Conservation (phyloP, 2,888 invertebrate genomes). For the Brenthis hecate region DNA sequence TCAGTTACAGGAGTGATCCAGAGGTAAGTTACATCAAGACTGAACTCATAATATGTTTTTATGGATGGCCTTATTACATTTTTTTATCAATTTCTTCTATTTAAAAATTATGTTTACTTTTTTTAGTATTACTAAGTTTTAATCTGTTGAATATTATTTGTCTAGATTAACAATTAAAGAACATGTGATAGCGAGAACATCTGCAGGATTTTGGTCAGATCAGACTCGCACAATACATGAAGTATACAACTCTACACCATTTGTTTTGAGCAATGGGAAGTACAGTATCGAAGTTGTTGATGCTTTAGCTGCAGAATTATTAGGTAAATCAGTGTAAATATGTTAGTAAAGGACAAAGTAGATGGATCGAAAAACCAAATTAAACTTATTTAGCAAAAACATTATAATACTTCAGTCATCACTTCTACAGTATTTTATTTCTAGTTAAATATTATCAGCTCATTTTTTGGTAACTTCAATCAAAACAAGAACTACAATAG, state of each 20-base stretch:
- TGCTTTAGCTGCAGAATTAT: conserved; percentile 87
- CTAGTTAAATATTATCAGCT: too few species aligned
- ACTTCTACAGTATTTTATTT: background rate
- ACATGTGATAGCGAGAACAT: conserved; percentile 90
- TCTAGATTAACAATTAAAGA: conserved; percentile 87
- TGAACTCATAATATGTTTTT: background rate
- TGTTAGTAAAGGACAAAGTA: too few species aligned
- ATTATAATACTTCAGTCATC: too few species aligned
- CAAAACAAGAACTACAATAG: background rate
- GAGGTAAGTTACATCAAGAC: conserved; percentile 62
- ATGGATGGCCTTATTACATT: background rate
- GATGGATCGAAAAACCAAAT: too few species aligned
- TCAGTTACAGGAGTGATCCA: conserved; percentile 90
- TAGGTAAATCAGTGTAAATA: conserved; percentile 62
- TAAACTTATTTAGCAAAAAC: too few species aligned
- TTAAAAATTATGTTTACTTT: background rate
- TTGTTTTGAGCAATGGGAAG: conserved; percentile 85
- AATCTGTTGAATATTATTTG: conserved; percentile 15
- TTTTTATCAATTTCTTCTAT: background rate
- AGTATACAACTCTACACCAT: conserved; percentile 90
- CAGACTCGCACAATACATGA: conserved; percentile 90
- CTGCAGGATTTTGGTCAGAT: conserved; percentile 94
- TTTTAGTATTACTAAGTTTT: background rate
- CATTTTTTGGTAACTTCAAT: background rate
- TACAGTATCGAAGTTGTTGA: conserved; percentile 88